phyloP scores from a whole-genome alignment of 2,113 vertebrate genomes.

The Sarotherodon lohbergeri region DNA sequence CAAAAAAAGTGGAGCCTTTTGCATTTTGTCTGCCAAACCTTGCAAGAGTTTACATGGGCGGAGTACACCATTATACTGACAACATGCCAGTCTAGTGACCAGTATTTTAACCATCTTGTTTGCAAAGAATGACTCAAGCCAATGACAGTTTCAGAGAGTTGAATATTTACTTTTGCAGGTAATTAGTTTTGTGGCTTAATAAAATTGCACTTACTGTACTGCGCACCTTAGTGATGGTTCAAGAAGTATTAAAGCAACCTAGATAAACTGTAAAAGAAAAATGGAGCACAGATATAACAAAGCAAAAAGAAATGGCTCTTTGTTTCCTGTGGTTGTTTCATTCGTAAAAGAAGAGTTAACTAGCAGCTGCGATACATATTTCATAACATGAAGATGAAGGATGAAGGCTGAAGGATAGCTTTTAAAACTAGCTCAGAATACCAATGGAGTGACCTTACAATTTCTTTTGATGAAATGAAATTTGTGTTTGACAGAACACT shows the following conservation, averaged over 20 bases:
- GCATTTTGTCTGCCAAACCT: neutral
- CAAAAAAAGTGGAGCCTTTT: neutral
- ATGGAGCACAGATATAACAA: neutral
- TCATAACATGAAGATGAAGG: slow-evolving; percentile 20
- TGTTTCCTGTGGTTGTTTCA: neutral
- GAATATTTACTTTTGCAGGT: neutral
- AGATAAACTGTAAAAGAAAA: neutral
- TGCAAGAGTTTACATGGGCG: neutral
- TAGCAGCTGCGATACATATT: slow-evolving; percentile 37
- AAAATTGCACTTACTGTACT: neutral
- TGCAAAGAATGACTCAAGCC: neutral
- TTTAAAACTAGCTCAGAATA: slow-evolving; percentile 32
- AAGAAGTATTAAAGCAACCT: neutral
- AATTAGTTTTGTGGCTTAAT: neutral
- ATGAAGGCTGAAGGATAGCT: slow-evolving; percentile 32
- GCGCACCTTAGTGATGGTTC: neutral
- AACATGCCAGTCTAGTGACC: neutral
- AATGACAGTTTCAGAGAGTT: neutral
- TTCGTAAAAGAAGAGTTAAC: slow-evolving; percentile 17
- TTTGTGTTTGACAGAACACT: slow-evolving; percentile 9
- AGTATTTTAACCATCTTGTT: neutral
- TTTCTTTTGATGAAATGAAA: slow-evolving; percentile 14
- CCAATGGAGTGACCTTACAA: slow-evolving; percentile 13
- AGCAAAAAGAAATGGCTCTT: neutral
- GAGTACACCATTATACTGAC: neutral